Evolutionary conservation across 1,140 invertebrate species (phyloP).

Genomic region (Cotesia vestalis): DNA sequence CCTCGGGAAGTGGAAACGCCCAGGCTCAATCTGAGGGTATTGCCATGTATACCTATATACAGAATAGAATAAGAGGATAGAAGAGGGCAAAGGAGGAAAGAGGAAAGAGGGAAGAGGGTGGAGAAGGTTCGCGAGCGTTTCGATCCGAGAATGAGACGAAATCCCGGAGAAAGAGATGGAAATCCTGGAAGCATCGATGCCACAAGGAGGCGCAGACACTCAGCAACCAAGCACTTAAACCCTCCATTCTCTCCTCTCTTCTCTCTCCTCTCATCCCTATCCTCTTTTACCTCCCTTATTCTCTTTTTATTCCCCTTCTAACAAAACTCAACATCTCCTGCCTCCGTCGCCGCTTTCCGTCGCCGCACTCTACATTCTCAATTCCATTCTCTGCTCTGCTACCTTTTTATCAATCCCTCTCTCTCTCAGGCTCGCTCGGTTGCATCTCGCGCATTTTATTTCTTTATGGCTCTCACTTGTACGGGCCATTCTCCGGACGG

Average conservation of each 20-base stretch:
- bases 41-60: not conserved
- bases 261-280: conserved; percentile 24
- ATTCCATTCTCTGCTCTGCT: conserved; percentile 31
- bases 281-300: conserved; percentile 28
- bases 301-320: conserved; percentile 40
- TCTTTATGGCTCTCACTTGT: conserved; percentile 19
- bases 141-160: conserved; percentile 51
- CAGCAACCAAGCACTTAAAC: conserved; percentile 58
- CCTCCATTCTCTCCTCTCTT: conserved; percentile 40
- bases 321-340: conserved; percentile 1
- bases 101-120: conserved; percentile 36
- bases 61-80: conserved; percentile 44
- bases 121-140: conserved; percentile 36
- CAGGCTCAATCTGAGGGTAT: conserved; percentile 46
- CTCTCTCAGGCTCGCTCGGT: not conserved
- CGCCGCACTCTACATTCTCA: conserved; percentile 23
- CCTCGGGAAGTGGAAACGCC: conserved; percentile 58
- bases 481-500: conserved; percentile 33
- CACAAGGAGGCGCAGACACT: conserved; percentile 59
- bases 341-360: not conserved
- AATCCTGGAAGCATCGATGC: conserved; percentile 51
- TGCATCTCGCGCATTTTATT: not conserved
- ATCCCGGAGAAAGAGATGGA: conserved; percentile 37
- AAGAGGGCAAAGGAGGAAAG: conserved; percentile 33
- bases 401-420: conserved; percentile 24